Evolutionary conservation across 2,113 vertebrate species (phyloP).

Genomic region (Cochlearius cochlearius): DNA sequence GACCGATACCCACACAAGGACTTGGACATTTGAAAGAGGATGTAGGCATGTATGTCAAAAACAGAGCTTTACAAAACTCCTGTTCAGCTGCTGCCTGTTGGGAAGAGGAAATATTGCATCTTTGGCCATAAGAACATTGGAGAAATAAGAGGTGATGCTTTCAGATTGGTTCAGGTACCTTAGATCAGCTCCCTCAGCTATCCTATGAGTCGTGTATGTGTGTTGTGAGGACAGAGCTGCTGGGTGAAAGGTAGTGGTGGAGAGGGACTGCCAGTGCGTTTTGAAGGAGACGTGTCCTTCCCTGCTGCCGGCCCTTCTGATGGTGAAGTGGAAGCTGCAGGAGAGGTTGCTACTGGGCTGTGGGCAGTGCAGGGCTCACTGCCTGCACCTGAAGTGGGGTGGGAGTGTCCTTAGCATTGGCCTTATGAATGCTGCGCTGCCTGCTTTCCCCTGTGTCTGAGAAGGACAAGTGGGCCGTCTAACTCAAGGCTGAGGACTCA

Average conservation of each 20-base stretch:
- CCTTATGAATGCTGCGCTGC: fast-evolving
- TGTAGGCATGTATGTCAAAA: not conserved
- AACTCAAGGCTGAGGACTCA: not conserved
- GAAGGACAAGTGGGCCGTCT: not conserved
- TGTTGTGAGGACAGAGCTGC: not conserved
- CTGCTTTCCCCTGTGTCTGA: not conserved
- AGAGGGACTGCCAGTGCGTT: not conserved
- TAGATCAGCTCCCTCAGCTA: too few relatives aligned
- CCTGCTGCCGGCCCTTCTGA: not conserved
- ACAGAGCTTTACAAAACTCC: not conserved
- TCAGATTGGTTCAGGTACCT: not conserved
- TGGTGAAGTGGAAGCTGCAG: not conserved
- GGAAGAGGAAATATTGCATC: not conserved
- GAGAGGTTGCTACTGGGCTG: not conserved
- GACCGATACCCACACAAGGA: not conserved
- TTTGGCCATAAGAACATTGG: not conserved
- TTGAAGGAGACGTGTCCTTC: not conserved
- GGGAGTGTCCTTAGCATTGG: not conserved
- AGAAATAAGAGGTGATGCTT: not conserved
- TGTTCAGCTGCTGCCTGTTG: not conserved
- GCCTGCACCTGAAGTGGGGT: not conserved
- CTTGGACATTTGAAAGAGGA: not conserved
- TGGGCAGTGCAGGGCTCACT: not conserved
- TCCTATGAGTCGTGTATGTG: not conserved
- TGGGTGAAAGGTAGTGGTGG: not conserved